Base-by-base conservation (phyloP, 2,113 vertebrate genomes). In the Oreotrochilus melanogaster region DNA sequence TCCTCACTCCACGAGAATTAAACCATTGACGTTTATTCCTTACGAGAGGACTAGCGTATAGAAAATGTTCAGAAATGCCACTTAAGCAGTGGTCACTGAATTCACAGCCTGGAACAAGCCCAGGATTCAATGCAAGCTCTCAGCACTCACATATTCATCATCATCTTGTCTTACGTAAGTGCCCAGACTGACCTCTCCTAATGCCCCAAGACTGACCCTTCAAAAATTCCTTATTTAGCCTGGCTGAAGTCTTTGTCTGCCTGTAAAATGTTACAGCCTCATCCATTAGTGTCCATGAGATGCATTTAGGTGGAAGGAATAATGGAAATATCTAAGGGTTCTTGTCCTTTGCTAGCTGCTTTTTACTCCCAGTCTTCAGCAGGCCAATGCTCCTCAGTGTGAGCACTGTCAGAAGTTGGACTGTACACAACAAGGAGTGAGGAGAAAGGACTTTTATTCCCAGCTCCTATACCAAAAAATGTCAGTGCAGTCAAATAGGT, bases 121-220 rank as follows among this genome's bases (percentile, higher is more conserved):
- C 66, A 73, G 33, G 50, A 80, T 51, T 27, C 51, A 70, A 64
- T 8, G 1, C 2, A 5, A 80, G 53, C 56, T 86, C 69, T 67
- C 11, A 3, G 0, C 0, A 0, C 33, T 91, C 42, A 33, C 57
- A 80, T 84, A 84, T 92, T 71, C 51, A 84, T 93, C 94, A 91
- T 72, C 48, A 22, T 69, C 91, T 62, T 88, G 83, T 91, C 73
- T 93, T 95, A 96, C 11, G 6, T 85, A 94, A 92, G 86, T 3
- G 30, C 86, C 83, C 86, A 92, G 94, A 84, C 89, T 87, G 91
- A 61, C 65, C 83, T 95, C 61, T 92, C 35, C 70, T 72, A 72
- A 69, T 24, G 74, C 27, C 62, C 81, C 45, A 74, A 67, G 70
- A 42, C 35, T 95, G 73, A 97, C 57, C 61, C 80, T 84, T 81